Conservation (phyloP, 1,140 invertebrate species). For the Scaptomyza pallida region DNA sequence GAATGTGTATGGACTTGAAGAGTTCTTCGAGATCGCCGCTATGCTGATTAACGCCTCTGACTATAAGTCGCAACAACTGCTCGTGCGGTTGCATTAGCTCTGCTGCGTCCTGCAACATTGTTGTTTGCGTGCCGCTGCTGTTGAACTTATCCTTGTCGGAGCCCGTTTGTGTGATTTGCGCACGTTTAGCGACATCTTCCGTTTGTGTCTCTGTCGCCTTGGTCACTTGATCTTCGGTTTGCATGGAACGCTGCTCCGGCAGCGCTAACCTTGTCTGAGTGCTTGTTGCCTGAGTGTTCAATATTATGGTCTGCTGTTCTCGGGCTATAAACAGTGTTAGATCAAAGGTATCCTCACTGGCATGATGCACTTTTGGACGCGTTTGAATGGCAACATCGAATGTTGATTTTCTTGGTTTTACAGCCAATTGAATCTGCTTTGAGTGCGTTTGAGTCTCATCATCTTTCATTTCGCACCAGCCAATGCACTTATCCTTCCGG, state of each 20-base stretch:
- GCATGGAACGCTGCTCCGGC: constrained; percentile 4
- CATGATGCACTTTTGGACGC: neutral
- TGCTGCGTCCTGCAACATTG: neutral
- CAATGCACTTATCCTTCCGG: neutral
- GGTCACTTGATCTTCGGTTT: neutral
- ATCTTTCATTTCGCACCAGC: neutral
- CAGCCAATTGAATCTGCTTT: too few species aligned
- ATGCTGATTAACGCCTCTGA: constrained; percentile 13
- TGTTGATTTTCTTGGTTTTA: too few species aligned
- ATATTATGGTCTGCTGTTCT: constrained; percentile 47
- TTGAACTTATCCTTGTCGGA: neutral
- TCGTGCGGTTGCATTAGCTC: neutral
- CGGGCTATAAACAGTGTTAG: neutral
- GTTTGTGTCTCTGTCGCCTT: constrained; percentile 24
- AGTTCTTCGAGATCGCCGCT: neutral
- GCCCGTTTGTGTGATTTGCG: neutral
- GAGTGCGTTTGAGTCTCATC: neutral
- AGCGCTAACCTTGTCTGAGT: constrained; percentile 21
- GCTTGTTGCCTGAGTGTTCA: neutral
- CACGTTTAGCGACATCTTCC: neutral
- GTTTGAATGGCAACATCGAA: constrained; percentile 20
- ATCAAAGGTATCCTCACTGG: constrained; percentile 40
- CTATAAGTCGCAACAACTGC: constrained; percentile 15
- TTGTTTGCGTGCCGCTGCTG: constrained; percentile 27
- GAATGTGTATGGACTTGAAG: constrained; percentile 16